Conservation (phyloP, 2,797 vertebrate species). For the Streptopelia turtur region DNA sequence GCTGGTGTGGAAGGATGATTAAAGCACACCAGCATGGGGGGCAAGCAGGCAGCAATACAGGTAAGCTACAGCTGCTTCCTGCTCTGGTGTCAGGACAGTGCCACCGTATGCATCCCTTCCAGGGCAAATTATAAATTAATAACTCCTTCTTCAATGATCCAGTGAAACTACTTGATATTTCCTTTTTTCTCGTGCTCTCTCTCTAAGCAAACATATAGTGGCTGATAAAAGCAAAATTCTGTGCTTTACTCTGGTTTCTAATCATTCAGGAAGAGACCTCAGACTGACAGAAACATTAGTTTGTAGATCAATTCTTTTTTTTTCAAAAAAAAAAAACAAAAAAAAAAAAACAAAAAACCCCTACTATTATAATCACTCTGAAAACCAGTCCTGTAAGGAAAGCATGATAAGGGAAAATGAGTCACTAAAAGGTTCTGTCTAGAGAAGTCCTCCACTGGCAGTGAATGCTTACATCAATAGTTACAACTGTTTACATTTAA, state of each 20-base stretch:
- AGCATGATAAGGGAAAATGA: not conserved
- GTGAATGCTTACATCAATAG: not conserved
- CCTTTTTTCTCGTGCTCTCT: not conserved
- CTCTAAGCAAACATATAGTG: not conserved
- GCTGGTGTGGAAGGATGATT: not conserved
- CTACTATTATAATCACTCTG: not conserved
- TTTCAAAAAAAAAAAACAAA: not conserved
- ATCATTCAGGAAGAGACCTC: not conserved
- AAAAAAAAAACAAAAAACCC: not conserved
- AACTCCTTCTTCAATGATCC: not conserved
- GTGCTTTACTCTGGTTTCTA: not conserved
- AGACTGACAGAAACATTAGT: not conserved
- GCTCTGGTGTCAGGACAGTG: not conserved
- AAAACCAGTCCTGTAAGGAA: not conserved
- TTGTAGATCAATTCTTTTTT: not conserved
- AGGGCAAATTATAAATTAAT: not conserved
- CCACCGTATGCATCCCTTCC: fast-evolving
- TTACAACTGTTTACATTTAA: not conserved
- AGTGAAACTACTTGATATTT: not conserved
- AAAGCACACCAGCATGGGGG: not conserved
- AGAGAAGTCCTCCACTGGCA: not conserved
- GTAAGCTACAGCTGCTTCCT: not conserved
- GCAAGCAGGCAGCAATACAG: not conserved
- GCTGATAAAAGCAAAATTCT: not conserved
- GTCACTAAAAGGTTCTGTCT: not conserved